Conservation (phyloP, 2,113 vertebrate species). For the Tyto alba region DNA sequence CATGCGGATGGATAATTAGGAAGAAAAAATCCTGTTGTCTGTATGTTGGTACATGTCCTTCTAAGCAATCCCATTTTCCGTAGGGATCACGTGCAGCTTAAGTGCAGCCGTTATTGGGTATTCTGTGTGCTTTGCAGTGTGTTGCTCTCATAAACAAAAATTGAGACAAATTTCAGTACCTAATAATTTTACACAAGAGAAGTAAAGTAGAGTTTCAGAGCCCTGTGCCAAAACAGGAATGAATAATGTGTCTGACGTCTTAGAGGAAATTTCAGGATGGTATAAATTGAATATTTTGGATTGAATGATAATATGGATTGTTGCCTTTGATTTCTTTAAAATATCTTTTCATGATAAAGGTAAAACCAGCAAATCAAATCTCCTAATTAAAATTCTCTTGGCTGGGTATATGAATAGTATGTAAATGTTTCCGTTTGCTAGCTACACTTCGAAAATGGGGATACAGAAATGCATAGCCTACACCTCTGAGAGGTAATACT, state of each 20-base stretch:
- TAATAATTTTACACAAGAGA: background rate
- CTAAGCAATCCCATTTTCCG: background rate
- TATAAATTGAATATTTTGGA: background rate
- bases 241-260: background rate
- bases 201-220: background rate
- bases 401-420: background rate
- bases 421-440: background rate
- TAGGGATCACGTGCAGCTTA: background rate
- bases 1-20: conserved; percentile 1
- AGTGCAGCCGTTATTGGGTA: background rate
- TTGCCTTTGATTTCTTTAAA: background rate
- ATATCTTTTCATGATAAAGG: background rate
- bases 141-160: background rate
- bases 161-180: background rate
- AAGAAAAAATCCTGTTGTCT: background rate
- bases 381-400: background rate
- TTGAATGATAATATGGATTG: background rate
- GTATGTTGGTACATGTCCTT: conserved; percentile 32
- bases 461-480: background rate
- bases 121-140: background rate
- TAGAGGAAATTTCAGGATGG: background rate
- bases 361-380: background rate
- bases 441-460: background rate
- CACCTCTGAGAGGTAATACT: background rate
- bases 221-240: background rate